Base-by-base conservation (phyloP, 2,888 invertebrate species). In the Argyra leucocephala region DNA sequence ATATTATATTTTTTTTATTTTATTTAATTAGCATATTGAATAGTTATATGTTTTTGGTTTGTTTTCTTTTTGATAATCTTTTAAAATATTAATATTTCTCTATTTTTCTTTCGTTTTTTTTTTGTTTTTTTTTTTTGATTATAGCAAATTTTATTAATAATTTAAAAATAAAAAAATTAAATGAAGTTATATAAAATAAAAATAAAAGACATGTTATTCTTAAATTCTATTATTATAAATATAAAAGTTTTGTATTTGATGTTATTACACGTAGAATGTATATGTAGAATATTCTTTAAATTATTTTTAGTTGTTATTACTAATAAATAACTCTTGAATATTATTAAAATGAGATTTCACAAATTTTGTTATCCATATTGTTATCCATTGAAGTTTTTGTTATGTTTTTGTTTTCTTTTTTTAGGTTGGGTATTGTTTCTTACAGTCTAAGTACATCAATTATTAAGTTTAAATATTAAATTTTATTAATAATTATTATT, bases 71-170 rank as follows among this genome's bases (percentile, higher is more conserved):
- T 31, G 7, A 10, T 31, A 31, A 31, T 31, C 7, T 6, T 2
- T 31, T 31, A n/a, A n/a, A n/a, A n/a, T n/a, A n/a, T n/a, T 31
- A 26, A 7, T 26, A 26, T 6, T 26, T 26, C 7, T 26, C 7
- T 26, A 4, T 26, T 4, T 26, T 26, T 26, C 4, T 6, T 26
- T 31, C 12, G 12, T 48, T 48, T 48, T 48, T 48, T 48, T 18
- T 18, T 48, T 15, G 12, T 48, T 48, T 48, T 18, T 18, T 18
- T 18, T n/a, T 48, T 48, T 48, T 48, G 48, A n/a, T 48, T 48
- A 48, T 48, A 48, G 48, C n/a, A 48, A 48, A 48, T 48, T 48
- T 48, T 48, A 48, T 48, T 48, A 48, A 48, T 48, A 48, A 48
- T 48, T 48, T 18, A 15, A 48, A 48, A n/a, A 12, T 18, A 48